phyloP scores from a whole-genome alignment of 2,797 vertebrate species.

The Morus bassanus region DNA sequence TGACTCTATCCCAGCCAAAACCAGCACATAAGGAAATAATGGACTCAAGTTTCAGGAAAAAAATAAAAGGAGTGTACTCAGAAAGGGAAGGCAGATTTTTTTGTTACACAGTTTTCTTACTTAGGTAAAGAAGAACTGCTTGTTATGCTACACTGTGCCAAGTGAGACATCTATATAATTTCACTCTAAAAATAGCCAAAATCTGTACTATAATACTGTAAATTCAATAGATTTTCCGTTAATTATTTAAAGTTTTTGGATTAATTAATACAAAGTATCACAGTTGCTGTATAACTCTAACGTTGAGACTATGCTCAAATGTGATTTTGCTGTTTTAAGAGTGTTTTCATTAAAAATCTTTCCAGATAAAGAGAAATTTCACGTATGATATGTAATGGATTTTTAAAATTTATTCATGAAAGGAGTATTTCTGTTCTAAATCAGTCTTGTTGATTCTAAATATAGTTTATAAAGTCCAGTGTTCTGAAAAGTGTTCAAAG shows the following conservation, averaged over 20 bases:
- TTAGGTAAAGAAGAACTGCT: background rate
- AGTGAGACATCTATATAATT: background rate
- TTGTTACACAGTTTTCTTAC: background rate
- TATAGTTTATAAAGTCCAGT: background rate
- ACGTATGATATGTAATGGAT: background rate
- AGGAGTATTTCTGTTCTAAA: background rate
- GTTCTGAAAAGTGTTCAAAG: conserved; percentile 6
- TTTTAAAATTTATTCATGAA: background rate
- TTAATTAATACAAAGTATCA: background rate
- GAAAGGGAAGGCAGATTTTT: background rate
- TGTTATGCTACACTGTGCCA: background rate
- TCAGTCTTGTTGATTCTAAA: background rate
- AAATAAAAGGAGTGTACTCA: background rate
- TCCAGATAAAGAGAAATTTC: background rate
- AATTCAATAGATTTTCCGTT: background rate
- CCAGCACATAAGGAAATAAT: background rate
- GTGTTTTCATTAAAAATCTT: background rate
- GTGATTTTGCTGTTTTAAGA: background rate
- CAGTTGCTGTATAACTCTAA: background rate
- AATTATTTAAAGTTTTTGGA: background rate
- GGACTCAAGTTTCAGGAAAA: background rate
- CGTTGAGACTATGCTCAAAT: background rate
- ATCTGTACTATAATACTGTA: background rate
- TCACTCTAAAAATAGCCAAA: background rate
- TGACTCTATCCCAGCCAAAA: too few species aligned